These are phyloP conservation scores for Cepaea hortensis DNA, from an alignment of 2,888 invertebrate genomes.

Conservation along the genomic window DNA sequence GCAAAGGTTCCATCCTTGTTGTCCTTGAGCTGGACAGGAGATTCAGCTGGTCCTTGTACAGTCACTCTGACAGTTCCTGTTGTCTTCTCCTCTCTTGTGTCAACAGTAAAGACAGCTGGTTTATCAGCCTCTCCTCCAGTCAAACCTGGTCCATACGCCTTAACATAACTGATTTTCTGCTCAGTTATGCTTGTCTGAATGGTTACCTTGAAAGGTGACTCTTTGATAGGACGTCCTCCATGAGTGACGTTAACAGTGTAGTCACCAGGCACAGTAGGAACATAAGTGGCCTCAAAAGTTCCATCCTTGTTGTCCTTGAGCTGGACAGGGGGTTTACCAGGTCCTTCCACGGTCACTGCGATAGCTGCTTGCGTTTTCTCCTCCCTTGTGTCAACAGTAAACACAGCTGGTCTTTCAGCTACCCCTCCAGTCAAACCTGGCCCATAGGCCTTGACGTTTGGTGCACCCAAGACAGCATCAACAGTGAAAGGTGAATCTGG, in stretches of 20 bases:
- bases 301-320: constrained; percentile 75
- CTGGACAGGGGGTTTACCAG: constrained; percentile 74
- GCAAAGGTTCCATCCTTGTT: constrained; percentile 75
- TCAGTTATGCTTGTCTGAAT: constrained; percentile 61
- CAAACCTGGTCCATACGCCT: constrained; percentile 1
- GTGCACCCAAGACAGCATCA: constrained; percentile 72
- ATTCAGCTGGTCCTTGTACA: constrained; percentile 75
- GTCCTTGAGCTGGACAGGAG: constrained; percentile 74
- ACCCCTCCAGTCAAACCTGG: constrained; percentile 74
- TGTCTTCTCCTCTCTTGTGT: constrained; percentile 87
- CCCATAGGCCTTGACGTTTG: constrained; percentile 63
- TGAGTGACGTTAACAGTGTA: constrained; percentile 76
- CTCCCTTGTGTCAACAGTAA: constrained; percentile 88
- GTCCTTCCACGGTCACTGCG: constrained; percentile 75
- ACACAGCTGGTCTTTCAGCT: constrained; percentile 85
- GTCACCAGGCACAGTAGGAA: constrained; percentile 74
- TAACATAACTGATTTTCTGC: background rate
- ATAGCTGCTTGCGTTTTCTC: constrained; percentile 83
- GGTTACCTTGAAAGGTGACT: constrained; percentile 69
- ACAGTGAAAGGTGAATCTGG: constrained; percentile 74
- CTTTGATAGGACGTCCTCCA: constrained; percentile 71
- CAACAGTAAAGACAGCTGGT: constrained; percentile 88
- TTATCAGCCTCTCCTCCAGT: constrained; percentile 80
- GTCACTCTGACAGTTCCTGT: constrained; percentile 78
- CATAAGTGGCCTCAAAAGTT: constrained; percentile 75